Conservation (phyloP, 2,888 invertebrate genomes). For the Bombylius major region DNA sequence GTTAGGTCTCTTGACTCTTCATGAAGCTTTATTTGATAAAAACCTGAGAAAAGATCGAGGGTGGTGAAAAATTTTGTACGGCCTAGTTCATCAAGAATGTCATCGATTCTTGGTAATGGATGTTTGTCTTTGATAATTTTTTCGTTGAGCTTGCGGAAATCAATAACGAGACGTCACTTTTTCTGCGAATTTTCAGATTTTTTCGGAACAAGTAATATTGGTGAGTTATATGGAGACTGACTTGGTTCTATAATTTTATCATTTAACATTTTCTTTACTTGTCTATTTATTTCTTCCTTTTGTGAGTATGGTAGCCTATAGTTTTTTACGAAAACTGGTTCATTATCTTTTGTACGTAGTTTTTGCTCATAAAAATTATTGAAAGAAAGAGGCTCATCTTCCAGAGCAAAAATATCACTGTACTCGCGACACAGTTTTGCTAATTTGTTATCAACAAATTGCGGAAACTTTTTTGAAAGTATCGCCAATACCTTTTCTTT, state of each 20-base stretch:
- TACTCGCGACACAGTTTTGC: not conserved
- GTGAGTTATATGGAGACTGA: constrained; percentile 14
- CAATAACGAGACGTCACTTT: constrained; percentile 6
- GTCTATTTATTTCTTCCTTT: constrained; percentile 14
- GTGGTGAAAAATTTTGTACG: constrained; percentile 6
- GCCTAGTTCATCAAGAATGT: constrained; percentile 2
- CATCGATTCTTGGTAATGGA: not conserved
- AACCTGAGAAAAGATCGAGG: constrained; percentile 4
- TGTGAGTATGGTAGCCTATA: constrained; percentile 14
- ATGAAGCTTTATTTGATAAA: constrained; percentile 6
- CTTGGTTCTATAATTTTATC: constrained; percentile 14
- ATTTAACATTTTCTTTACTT: constrained; percentile 13
- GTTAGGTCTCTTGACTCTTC: not conserved
- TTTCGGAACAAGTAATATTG: constrained; percentile 17
- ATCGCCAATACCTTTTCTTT: no score
- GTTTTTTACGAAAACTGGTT: constrained; percentile 16
- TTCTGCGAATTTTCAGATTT: constrained; percentile 5
- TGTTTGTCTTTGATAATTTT: constrained; percentile 6
- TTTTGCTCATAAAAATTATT: not conserved
- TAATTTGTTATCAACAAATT: not conserved
- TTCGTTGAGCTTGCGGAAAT: constrained; percentile 4
- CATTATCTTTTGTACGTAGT: no score
- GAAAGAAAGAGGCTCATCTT: not conserved
- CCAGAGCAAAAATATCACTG: not conserved
- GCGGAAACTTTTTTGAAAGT: no score